Evolutionary conservation across 2,797 vertebrate genomes (phyloP), one percentile per base, ranked within the genome.

Genomic region (Alca torda): DNA sequence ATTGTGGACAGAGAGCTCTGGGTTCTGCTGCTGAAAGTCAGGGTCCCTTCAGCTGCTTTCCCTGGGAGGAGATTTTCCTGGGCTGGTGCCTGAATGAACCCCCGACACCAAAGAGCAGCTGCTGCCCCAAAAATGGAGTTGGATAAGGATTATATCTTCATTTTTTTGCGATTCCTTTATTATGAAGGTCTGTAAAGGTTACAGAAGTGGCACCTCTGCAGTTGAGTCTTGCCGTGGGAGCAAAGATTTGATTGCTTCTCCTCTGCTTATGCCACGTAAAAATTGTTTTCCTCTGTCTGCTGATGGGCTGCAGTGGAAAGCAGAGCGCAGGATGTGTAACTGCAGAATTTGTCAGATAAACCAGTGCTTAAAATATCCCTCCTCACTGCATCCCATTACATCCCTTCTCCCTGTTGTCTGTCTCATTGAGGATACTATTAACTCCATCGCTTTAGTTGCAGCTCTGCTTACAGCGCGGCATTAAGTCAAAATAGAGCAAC

Each of bases 311-410:
- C 1, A 0, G 56, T 60, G 59, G 37, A 82, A 73, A 90, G 59
- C 43, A 13, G 69, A 90, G 57, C 16, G 11, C 45, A 46, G 67
- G 60, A 59, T 56, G 13, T 70, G 1, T n/a, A 91, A 53, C 45
- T 76, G 74, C 77, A 73, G 74, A 19, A 50, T 68, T 78, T 94
- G 68, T 91, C 85, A 95, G 90, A 72, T 45, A 90, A 93, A 84
- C 10, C 74, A 77, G 74, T 21, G 43, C 70, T 95, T 92, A 79
- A 95, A 92, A 77, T 35, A 74, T 77, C 48, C 72, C 35, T 80
- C 30, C 56, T 84, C 24, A 0, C 90, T 93, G 64, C 80, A 90
- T 64, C 48, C 88, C 88, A 60, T 95, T 76, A 51, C 88, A 46
- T 54, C 76, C 84, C 79, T 61, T 63, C 87, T 89, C 77, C 73